Base-by-base conservation (phyloP, 2,888 invertebrate genomes). In the Nomada ruficornis region DNA sequence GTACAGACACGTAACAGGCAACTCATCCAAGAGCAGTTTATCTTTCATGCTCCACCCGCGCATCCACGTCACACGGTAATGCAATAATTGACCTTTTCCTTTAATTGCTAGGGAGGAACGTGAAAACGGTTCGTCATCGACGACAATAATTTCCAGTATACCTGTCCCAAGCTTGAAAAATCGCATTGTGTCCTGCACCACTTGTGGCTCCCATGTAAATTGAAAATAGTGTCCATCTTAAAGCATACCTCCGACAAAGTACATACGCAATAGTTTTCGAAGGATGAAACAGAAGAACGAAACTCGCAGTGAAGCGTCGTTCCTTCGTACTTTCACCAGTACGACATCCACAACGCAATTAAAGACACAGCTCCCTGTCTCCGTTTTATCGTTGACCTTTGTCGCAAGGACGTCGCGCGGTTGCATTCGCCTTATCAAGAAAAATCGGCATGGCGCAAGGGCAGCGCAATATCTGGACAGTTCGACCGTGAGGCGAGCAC, bases 401-500 rank as follows among this genome's bases (percentile, higher is more conserved):
- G 29, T 2, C 44, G 54, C 77, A 83, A 83, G 82, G 80, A 77
- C 80, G 59, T 26, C 70, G 68, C 77, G 73, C 77, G 73, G n/a
- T 50, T 60, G 18, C 60, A 75, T 60, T 76, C 68, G 59, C 80
- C 71, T 80, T 81, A 73, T 81, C 82, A 54, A 77, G 77, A 83
- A 77, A 83, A 81, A 77, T 77, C 69, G n/a, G 62, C 80, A 44
- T 54, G 57, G 10, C 18, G 62, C 86, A 74, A 83, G 73, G 80
- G 73, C 77, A 69, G 65, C 80, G 70, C 68, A 73, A 80, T 82
- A 84, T 84, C 84, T 78, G 75, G 47, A 76, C 69, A 57, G 65
- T 64, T 76, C 65, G 86, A 62, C 79, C 86, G 75, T 84, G 83
- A 86, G 84, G 77, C 86, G 57, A 86, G 69, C 76, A 76, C 81